Base-by-base conservation (phyloP, 2,113 vertebrate species). In the Sorex fumeus region DNA sequence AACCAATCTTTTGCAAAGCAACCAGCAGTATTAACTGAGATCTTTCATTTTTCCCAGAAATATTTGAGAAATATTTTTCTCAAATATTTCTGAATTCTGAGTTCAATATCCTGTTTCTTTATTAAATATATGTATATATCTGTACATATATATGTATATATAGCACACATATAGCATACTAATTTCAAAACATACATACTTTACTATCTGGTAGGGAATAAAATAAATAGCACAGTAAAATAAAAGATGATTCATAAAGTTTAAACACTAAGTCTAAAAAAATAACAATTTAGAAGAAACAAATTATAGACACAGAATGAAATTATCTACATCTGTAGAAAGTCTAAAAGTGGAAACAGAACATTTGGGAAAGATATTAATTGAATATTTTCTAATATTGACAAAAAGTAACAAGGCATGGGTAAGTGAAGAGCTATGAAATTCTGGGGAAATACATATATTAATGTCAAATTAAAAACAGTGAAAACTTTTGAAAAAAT, bases 31-130 rank as follows among this genome's bases (percentile, higher is more conserved):
- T 15, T 60, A 90, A 27, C 30, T 83, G 13, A 27, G 19, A 60
- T 87, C 12, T 40, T 28, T 43, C 23, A 85, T 40, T n/a, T 23
- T 43, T 77, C 81, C 34, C 34, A 70, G n/a, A 77, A 87, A 72
- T 32, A 32, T 79, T 90, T 72, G 64, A 6, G 21, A n/a, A n/a
- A n/a, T n/a, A n/a, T n/a, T n/a, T n/a, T n/a, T 93, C 15, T 76
- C 28, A 36, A n/a, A n/a, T n/a, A n/a, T n/a, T 45, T 76, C 25
- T 88, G 32, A 86, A 60, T 60, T 21, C 57, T 16, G 57, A 5
- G 12, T 60, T 60, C 57, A 60, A 21, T 60, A 21, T 60, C 9
- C 57, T 60, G 57, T 60, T 60, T 60, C 57, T 60, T 60, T 27
- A 64, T 64, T 27, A 28, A 23, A 23, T 64, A 64, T 23, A 25